Percentiles rank a stretch among this genome's conserved stretches.
Conservation (phyloP, 2,113 vertebrate species). For the Ondatra zibethicus region DNA sequence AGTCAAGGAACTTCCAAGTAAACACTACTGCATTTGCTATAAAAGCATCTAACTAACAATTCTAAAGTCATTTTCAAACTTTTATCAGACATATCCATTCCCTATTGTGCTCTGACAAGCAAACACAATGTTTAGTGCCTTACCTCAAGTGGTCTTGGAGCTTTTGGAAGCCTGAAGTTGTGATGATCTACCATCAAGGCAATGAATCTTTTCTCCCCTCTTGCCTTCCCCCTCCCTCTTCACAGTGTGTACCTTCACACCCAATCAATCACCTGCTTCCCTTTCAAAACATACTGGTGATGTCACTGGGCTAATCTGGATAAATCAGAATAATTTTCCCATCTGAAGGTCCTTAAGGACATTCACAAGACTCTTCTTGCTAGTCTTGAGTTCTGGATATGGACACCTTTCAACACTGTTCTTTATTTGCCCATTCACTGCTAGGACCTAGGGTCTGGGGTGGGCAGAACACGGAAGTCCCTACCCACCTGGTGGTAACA, state of each 20-base stretch:
- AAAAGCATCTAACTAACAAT: slow-evolving; percentile 19
- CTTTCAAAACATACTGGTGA: background rate
- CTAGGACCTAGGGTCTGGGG: background rate
- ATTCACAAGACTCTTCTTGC: background rate
- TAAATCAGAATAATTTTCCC: background rate
- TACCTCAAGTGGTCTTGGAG: background rate
- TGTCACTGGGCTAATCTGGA: background rate
- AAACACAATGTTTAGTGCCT: background rate
- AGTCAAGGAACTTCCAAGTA: background rate
- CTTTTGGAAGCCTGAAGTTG: background rate
- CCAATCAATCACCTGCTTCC: background rate
- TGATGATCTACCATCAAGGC: background rate
- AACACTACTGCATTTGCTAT: background rate
- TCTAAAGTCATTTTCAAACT: slow-evolving; percentile 48
- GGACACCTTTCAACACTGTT: background rate
- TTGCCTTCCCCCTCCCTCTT: background rate
- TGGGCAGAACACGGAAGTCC: background rate
- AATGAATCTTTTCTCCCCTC: too few relatives aligned
- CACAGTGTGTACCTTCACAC: background rate
- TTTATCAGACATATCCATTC: background rate
- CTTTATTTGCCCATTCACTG: background rate
- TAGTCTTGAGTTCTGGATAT: background rate
- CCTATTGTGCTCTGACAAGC: background rate
- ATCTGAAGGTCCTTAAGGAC: background rate
- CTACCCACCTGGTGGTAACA: slow-evolving; percentile 93